phyloP scores from a whole-genome alignment of 1,140 invertebrate genomes.

The Drosophila bocqueti region DNA sequence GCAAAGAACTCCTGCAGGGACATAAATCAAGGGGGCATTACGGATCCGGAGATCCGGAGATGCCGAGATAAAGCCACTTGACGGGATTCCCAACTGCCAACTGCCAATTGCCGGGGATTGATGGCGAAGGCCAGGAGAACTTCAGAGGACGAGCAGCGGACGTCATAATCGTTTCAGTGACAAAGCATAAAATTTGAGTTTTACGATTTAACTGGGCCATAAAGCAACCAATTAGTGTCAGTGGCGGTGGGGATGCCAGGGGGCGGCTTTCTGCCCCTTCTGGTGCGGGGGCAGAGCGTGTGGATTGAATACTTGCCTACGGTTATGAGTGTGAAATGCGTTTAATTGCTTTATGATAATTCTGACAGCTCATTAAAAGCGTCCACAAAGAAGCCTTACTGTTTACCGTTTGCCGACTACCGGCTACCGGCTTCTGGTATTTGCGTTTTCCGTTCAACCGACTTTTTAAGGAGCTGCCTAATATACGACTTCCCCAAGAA shows the following conservation, averaged over 20 bases:
- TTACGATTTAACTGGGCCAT: constrained; percentile 82
- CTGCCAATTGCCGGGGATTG: constrained; percentile 19
- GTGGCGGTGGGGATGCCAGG: constrained; percentile 20
- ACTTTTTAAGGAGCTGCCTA: constrained; percentile 77
- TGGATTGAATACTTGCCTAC: constrained; percentile 55
- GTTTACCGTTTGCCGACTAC: constrained; percentile 18
- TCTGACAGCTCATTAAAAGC: constrained; percentile 78
- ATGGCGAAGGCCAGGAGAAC: neutral
- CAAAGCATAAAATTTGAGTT: constrained; percentile 84
- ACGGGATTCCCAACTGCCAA: constrained; percentile 36
- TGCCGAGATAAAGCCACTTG: constrained; percentile 54
- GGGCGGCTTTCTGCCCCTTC: neutral
- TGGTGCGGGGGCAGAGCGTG: constrained; percentile 30
- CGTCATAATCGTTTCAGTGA: constrained; percentile 83
- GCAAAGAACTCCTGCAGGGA: constrained; percentile 65
- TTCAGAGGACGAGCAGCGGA: constrained; percentile 50
- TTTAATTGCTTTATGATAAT: constrained; percentile 83
- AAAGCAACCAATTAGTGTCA: constrained; percentile 85
- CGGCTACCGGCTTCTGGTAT: constrained; percentile 33
- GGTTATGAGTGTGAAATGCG: constrained; percentile 64
- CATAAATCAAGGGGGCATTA: constrained; percentile 66
- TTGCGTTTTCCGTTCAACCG: constrained; percentile 62
- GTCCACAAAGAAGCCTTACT: constrained; percentile 33
- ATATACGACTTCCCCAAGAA: constrained; percentile 63
- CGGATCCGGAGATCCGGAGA: constrained; percentile 45